phyloP scores from a whole-genome alignment of 2,888 invertebrate species.

The Athetis lepigone region DNA sequence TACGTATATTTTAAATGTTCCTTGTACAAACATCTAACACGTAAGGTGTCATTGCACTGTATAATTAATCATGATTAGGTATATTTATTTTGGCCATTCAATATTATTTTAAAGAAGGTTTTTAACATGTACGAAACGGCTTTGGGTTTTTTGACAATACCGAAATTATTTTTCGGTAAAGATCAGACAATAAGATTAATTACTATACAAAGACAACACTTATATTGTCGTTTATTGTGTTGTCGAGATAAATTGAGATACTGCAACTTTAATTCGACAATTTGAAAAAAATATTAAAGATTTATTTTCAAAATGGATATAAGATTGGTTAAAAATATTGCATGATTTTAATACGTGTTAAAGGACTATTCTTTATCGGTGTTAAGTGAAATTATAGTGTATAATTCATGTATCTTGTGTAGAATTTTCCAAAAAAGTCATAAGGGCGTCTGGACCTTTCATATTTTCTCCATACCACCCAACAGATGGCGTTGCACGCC shows the following conservation, averaged over 20 bases:
- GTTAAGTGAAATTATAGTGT: not conserved
- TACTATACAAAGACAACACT: conserved; percentile 29
- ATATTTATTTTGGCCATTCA: conserved; percentile 56
- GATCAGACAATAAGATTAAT: conserved; percentile 55
- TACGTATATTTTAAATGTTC: not conserved
- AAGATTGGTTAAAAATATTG: not conserved
- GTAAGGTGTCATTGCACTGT: conserved; percentile 47
- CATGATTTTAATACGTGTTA: not conserved
- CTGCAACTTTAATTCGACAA: not conserved
- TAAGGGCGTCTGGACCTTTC: not conserved
- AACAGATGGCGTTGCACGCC: conserved; percentile 42
- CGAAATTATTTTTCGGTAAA: conserved; percentile 56
- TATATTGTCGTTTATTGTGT: conserved; percentile 30
- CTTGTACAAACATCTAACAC: conserved; percentile 28
- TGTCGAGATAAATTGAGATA: conserved; percentile 21
- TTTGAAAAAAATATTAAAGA: not conserved
- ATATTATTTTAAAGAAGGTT: conserved; percentile 60
- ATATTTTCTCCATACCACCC: conserved; percentile 15
- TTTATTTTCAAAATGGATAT: not conserved
- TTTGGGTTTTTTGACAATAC: conserved; percentile 52
- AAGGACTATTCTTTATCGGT: not conserved
- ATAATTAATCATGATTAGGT: conserved; percentile 58
- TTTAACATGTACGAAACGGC: conserved; percentile 42
- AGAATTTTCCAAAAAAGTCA: not conserved
- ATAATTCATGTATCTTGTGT: not conserved